phyloP scores from a whole-genome alignment of 2,797 vertebrate species.

The Manis pentadactyla region DNA sequence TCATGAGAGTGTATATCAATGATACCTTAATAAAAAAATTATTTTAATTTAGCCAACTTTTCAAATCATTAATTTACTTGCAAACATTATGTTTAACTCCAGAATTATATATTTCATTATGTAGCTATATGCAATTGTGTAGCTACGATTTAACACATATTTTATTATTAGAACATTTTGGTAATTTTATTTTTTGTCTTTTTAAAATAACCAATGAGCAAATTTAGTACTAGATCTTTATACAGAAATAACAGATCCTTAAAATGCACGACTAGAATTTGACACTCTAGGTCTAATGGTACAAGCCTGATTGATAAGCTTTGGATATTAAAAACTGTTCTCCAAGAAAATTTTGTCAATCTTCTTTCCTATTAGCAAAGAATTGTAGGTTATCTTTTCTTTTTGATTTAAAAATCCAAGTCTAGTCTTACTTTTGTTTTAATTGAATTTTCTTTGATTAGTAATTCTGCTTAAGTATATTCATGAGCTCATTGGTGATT shows the following conservation, averaged over 20 bases:
- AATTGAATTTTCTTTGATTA: conserved; percentile 15
- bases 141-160: neutral
- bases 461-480: neutral
- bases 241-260: neutral
- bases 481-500: neutral
- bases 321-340: neutral
- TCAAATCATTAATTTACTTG: neutral
- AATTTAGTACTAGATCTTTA: neutral
- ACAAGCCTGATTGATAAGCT: neutral
- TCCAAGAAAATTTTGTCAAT: neutral
- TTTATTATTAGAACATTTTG: neutral
- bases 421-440: neutral
- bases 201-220: neutral
- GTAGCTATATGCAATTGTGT: neutral
- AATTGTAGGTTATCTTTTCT: neutral
- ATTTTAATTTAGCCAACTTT: neutral
- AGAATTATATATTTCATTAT: neutral
- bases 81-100: conserved; percentile 14
- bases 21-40: neutral
- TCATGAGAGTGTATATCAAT: too few species aligned
- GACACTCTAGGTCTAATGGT: neutral
- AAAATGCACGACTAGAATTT: neutral
- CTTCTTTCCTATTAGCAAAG: neutral
- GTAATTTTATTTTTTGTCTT: neutral
- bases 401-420: neutral